Conservation (phyloP, 2,888 invertebrate genomes). For the Cheilosia variabilis region DNA sequence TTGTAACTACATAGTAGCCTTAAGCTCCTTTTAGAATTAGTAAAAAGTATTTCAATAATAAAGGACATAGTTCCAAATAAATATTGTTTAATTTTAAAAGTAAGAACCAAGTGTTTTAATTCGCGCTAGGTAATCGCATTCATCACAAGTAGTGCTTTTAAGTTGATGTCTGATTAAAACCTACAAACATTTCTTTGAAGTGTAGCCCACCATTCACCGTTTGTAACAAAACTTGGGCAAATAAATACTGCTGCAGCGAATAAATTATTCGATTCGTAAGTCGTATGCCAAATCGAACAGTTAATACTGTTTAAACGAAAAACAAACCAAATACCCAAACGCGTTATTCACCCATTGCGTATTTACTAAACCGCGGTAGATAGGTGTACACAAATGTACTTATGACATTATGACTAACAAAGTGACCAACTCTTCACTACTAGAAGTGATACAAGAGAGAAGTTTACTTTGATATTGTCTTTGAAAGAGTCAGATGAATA, state of each 20-base stretch:
- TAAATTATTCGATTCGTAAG: slow-evolving; percentile 5
- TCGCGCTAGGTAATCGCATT: background rate
- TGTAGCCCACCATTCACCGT: background rate
- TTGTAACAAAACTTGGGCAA: background rate
- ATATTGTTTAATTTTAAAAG: too few species aligned
- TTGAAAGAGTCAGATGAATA: slow-evolving; percentile 30
- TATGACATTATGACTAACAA: background rate
- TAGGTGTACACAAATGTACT: slow-evolving; percentile 17
- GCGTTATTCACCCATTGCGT: slow-evolving; percentile 18
- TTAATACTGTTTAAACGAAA: slow-evolving; percentile 40
- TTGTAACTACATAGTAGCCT: too few species aligned
- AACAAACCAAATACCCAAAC: slow-evolving; percentile 4
- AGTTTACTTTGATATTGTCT: slow-evolving; percentile 49
- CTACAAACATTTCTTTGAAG: background rate
- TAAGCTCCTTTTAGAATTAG: too few species aligned
- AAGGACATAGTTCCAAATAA: too few species aligned
- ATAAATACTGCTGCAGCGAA: slow-evolving; percentile 1
- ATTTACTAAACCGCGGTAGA: slow-evolving; percentile 12
- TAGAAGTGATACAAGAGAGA: slow-evolving; percentile 13
- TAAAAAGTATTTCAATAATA: too few species aligned
- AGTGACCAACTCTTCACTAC: slow-evolving; percentile 23
- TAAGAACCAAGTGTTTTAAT: too few species aligned
- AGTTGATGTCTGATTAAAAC: slow-evolving; percentile 6
- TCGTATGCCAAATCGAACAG: slow-evolving; percentile 2
- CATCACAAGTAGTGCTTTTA: slow-evolving; percentile 19